Conservation (phyloP, 2,797 vertebrate genomes). For the Pampus argenteus region DNA sequence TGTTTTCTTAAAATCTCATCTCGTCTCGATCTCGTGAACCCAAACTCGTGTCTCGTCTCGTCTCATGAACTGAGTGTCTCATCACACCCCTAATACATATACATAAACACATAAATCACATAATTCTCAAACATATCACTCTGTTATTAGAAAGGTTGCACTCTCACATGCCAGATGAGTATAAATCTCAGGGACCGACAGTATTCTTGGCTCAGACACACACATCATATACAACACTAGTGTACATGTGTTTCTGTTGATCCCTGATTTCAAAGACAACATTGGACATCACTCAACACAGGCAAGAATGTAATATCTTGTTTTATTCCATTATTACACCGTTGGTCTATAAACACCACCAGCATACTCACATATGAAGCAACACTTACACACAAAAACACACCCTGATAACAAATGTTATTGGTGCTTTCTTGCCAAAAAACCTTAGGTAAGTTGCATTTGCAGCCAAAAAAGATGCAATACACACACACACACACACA, state of each 20-base stretch:
- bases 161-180: conserved; percentile 57
- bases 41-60: too few relatives aligned
- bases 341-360: conserved; percentile 12
- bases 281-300: conserved; percentile 38
- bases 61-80: too few relatives aligned
- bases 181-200: conserved; percentile 58
- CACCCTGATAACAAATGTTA: not conserved
- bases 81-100: too few relatives aligned
- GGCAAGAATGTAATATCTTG: conserved; percentile 55
- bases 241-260: conserved; percentile 72
- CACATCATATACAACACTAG: conserved; percentile 68
- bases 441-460: conserved; percentile 1
- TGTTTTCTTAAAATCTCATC: too few relatives aligned
- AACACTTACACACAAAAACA: not conserved
- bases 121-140: too few relatives aligned
- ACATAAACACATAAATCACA: too few relatives aligned
- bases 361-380: conserved; percentile 15
- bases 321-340: conserved; percentile 46
- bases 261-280: conserved; percentile 75
- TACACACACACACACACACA: too few relatives aligned
- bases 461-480: conserved; percentile 41
- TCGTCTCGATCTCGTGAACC: too few relatives aligned
- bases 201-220: conserved; percentile 47
- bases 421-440: not conserved
- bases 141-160: too few relatives aligned